Evolutionary conservation across 1,140 invertebrate species (phyloP).

Genomic region (Meloidogyne chitwoodi): DNA sequence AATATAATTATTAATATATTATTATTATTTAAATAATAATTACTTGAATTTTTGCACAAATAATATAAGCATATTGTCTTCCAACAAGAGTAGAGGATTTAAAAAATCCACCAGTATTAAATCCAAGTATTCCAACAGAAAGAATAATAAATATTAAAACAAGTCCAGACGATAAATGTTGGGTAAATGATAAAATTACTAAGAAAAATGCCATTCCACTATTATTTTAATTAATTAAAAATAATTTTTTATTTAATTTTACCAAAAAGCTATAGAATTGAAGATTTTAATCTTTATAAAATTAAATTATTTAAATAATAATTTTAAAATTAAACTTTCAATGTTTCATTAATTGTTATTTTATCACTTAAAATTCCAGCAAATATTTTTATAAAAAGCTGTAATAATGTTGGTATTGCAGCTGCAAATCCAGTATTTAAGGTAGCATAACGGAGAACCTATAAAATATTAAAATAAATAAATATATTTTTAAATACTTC

Average conservation of each 20-base stretch:
- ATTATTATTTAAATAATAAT: background rate
- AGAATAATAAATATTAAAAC: conserved; percentile 22
- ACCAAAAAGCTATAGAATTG: conserved; percentile 44
- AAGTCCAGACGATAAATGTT: background rate
- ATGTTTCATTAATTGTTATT: conserved; percentile 20
- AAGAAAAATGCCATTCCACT: conserved; percentile 43
- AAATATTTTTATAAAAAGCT: conserved; percentile 44
- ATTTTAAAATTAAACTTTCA: conserved; percentile 1
- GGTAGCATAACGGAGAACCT: conserved; percentile 35
- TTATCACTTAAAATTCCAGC: conserved; percentile 42
- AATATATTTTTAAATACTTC: background rate
- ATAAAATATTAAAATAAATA: background rate
- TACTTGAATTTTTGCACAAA: conserved; percentile 26
- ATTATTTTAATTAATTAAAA: background rate
- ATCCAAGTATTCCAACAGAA: conserved; percentile 37
- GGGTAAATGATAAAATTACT: conserved; percentile 11
- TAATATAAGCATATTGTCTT: conserved; percentile 41
- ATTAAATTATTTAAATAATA: background rate
- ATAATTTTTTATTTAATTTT: background rate
- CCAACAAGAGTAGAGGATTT: conserved; percentile 46
- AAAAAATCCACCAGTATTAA: conserved; percentile 51
- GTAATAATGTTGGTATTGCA: conserved; percentile 33
- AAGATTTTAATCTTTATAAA: conserved; percentile 38
- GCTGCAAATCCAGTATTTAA: conserved; percentile 37
- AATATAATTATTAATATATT: too few relatives aligned